A percentile compares a stretch with the other conserved stretches of the same genome.
Conservation (phyloP, 2,888 invertebrate genomes). For the Brachylomia viminalis region DNA sequence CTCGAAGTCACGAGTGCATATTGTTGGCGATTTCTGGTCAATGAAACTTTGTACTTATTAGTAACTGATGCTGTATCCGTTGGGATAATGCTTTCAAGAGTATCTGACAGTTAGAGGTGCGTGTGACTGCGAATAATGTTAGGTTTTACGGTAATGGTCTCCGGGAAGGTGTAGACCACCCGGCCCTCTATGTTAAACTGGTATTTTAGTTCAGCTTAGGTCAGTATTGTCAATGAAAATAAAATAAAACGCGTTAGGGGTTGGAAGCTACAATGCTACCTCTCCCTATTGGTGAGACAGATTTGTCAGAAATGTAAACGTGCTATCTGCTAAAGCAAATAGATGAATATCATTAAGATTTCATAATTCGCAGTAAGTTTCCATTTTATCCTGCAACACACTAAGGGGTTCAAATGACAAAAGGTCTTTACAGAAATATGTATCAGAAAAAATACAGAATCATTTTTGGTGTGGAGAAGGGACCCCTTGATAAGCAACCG, state of each 20-base stretch:
- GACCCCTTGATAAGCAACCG: not conserved
- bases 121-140: slow-evolving; percentile 44
- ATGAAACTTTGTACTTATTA: slow-evolving; percentile 48
- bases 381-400: not conserved
- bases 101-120: slow-evolving; percentile 6
- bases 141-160: slow-evolving; percentile 25
- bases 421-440: not conserved
- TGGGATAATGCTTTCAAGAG: slow-evolving; percentile 8
- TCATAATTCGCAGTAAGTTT: not conserved
- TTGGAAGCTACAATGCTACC: not conserved
- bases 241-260: not conserved
- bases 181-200: not conserved
- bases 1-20: slow-evolving; percentile 54
- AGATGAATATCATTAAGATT: not conserved
- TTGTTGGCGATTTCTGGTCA: slow-evolving; percentile 51
- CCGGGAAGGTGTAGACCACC: slow-evolving; percentile 31
- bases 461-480: not conserved
- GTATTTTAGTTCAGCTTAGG: not conserved
- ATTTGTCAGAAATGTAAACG: not conserved
- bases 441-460: not conserved
- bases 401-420: not conserved
- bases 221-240: not conserved
- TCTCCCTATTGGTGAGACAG: not conserved
- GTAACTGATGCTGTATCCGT: slow-evolving; percentile 36
- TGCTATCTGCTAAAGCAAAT: not conserved